A percentile compares a stretch with the other conserved stretches of the same genome.
Conservation (phyloP, 2,888 invertebrate species). For the Brassicogethes aeneus region DNA sequence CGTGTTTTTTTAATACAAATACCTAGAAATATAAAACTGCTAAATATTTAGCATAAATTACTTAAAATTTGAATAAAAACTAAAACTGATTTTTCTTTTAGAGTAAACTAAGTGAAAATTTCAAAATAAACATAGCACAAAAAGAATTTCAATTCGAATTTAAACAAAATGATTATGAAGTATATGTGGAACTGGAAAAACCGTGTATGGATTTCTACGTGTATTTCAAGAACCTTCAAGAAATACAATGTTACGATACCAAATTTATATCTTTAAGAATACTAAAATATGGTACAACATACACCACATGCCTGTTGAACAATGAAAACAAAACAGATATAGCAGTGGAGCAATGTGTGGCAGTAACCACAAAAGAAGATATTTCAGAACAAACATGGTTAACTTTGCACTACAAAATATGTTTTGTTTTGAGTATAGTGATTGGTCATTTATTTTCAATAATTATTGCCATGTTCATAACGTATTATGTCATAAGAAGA, state of each 20-base stretch:
- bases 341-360: constrained; percentile 6
- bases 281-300: not conserved
- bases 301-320: not conserved
- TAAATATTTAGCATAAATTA: no score
- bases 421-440: not conserved
- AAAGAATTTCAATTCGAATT: no score
- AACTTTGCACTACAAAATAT: constrained; percentile 2
- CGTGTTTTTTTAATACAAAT: no score
- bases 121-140: no score
- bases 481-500: not conserved
- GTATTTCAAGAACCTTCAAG: no score
- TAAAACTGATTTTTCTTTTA: no score
- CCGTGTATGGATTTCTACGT: no score
- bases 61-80: no score
- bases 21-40: no score
- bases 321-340: not conserved
- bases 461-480: not conserved
- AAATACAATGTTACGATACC: not conserved
- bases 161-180: no score
- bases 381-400: constrained; percentile 10
- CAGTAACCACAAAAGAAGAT: constrained; percentile 7
- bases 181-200: not conserved
- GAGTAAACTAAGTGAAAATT: no score
- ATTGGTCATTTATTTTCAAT: not conserved
- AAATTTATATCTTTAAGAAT: not conserved